Percentiles rank a stretch among this genome's conserved stretches.
These are phyloP conservation scores for Taphrorychus bicolor DNA, from an alignment of 2,888 invertebrate genomes.

Conservation along the genomic window DNA sequence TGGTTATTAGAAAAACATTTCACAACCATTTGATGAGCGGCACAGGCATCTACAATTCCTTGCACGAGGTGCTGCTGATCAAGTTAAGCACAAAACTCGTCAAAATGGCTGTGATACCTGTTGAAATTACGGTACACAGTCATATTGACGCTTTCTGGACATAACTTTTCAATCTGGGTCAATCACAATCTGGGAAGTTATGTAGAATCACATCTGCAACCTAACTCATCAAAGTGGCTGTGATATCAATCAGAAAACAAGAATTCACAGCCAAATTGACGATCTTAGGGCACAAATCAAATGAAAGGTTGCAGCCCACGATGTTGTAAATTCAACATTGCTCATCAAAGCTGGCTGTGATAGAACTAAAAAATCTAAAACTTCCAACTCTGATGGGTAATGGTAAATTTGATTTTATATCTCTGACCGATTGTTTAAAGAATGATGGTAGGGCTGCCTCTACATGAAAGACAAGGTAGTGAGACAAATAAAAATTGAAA, in stretches of 20 bases:
- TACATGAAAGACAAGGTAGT: slow-evolving; percentile 99
- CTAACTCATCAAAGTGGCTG: slow-evolving; percentile 97
- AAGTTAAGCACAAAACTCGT: slow-evolving; percentile 79
- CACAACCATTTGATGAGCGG: slow-evolving; percentile 92
- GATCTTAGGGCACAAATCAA: slow-evolving; percentile 65
- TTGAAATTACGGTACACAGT: slow-evolving; percentile 72
- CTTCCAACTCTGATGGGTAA: slow-evolving; percentile 66
- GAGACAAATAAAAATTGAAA: slow-evolving; percentile 73
- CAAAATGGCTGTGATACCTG: slow-evolving; percentile 95
- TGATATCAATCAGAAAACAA: slow-evolving; percentile 76
- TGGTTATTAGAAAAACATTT: slow-evolving; percentile 71
- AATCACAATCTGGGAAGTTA: too few relatives aligned
- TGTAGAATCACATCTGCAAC: slow-evolving; percentile 61
- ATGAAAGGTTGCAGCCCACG: too few relatives aligned
- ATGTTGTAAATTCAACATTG: slow-evolving; percentile 65
- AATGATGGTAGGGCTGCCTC: slow-evolving; percentile 59
- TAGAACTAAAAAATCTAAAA: slow-evolving; percentile 77
- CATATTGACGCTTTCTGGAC: slow-evolving; percentile 76
- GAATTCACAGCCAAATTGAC: slow-evolving; percentile 92
- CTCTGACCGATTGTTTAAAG: slow-evolving; percentile 5
- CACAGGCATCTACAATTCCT: slow-evolving; percentile 51
- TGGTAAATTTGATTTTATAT: slow-evolving; percentile 46
- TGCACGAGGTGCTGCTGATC: slow-evolving; percentile 44
- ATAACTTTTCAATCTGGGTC: too few relatives aligned
- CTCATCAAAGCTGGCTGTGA: slow-evolving; percentile 98